These are phyloP conservation scores for Euplexia lucipara DNA, from an alignment of 2,888 invertebrate species.

Conservation along the genomic window DNA sequence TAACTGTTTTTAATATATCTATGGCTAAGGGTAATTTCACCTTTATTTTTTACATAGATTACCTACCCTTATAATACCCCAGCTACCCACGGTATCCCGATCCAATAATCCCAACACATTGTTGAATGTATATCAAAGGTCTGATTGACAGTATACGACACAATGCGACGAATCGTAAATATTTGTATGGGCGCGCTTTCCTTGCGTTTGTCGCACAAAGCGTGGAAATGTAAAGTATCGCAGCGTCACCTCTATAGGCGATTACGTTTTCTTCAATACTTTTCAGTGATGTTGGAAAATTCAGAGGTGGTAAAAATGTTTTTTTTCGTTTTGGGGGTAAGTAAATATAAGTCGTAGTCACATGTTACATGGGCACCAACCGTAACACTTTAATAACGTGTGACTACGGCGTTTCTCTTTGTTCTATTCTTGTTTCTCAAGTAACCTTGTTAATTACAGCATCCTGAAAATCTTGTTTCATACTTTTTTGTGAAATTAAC, in stretches of 20 bases:
- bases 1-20: too few species aligned
- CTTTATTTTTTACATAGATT: conserved; percentile 22
- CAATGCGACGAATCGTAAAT: conserved; percentile 70
- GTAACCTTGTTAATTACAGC: too few species aligned
- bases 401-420: too few species aligned
- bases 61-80: conserved; percentile 20
- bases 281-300: conserved; percentile 59
- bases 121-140: conserved; percentile 54
- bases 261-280: conserved; percentile 89
- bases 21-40: not conserved
- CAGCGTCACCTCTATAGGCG: conserved; percentile 87
- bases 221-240: conserved; percentile 78
- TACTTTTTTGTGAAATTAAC: too few species aligned
- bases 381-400: too few species aligned
- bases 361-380: too few species aligned
- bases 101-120: conserved; percentile 45
- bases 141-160: conserved; percentile 63
- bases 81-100: conserved; percentile 10
- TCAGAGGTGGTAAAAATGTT: conserved; percentile 68
- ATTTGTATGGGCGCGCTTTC: conserved; percentile 65
- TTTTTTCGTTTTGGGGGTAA: too few species aligned
- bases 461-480: too few species aligned
- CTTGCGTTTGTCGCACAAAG: conserved; percentile 76
- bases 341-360: too few species aligned
- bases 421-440: too few species aligned